These are phyloP conservation scores for Arctia plantaginis DNA, from an alignment of 2,888 invertebrate species.

Conservation along the genomic window DNA sequence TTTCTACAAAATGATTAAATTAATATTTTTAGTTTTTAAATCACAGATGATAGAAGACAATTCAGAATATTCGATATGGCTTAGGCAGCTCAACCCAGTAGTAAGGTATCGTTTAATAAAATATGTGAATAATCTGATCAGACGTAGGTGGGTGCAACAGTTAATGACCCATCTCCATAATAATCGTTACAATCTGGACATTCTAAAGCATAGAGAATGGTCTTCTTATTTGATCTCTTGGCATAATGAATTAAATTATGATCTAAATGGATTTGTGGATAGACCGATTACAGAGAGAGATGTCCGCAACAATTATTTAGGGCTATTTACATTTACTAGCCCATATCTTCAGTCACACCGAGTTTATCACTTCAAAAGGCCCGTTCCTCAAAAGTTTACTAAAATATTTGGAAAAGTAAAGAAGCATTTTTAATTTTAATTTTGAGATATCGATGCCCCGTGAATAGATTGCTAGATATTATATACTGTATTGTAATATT, in stretches of 20 bases:
- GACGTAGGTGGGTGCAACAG: slow-evolving; percentile 43
- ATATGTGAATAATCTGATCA: slow-evolving; percentile 32
- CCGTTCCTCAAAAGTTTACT: neutral
- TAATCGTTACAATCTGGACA: slow-evolving; percentile 26
- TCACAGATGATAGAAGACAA: neutral
- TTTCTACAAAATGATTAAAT: slow-evolving; percentile 12
- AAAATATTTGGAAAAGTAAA: neutral
- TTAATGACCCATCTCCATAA: slow-evolving; percentile 24
- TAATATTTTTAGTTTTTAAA: slow-evolving; percentile 2
- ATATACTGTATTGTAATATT: neutral
- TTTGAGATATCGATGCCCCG: neutral
- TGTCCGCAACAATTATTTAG: neutral
- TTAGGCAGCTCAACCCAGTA: neutral
- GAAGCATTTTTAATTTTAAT: neutral
- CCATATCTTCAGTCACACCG: neutral
- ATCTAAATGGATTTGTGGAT: neutral
- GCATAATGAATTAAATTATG: slow-evolving; percentile 8
- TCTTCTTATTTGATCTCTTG: slow-evolving; percentile 22
- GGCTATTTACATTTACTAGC: neutral
- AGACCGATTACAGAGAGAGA: neutral
- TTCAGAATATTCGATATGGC: neutral
- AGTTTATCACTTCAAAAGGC: neutral
- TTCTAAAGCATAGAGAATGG: slow-evolving; percentile 23
- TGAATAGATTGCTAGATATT: neutral
- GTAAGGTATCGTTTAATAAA: slow-evolving; percentile 6